phyloP scores from a whole-genome alignment of 23 tunicate genomes.

The Clavelina lepadiformis region DNA sequence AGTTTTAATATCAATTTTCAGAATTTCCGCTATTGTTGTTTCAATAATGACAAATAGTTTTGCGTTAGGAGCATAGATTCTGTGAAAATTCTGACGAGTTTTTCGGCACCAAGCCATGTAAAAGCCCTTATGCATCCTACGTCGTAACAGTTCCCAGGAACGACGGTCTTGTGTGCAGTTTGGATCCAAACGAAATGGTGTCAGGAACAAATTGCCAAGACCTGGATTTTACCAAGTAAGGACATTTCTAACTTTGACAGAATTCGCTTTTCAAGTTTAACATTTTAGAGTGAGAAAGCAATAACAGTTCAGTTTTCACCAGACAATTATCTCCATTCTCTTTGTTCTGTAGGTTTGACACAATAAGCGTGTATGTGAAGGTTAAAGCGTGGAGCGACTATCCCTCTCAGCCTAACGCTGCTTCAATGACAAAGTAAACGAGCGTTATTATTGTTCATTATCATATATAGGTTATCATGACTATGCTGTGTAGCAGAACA shows the following conservation, averaged over 20 bases:
- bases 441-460: too few relatives aligned
- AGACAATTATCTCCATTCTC: neutral
- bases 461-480: too few relatives aligned
- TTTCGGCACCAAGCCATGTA: constrained; percentile 31
- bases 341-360: constrained; percentile 5
- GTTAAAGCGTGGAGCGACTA: constrained; percentile 28
- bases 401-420: constrained; percentile 15
- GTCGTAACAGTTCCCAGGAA: constrained; percentile 14
- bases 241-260: neutral
- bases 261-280: too few relatives aligned
- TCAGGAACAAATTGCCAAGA: constrained; percentile 42
- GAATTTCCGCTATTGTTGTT: too few relatives aligned
- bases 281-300: too few relatives aligned
- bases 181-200: constrained; percentile 21
- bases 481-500: too few relatives aligned
- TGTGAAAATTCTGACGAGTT: constrained; percentile 30
- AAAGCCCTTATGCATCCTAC: constrained; percentile 36
- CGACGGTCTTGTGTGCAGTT: constrained; percentile 13
- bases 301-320: too few relatives aligned
- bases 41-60: too few relatives aligned
- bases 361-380: constrained; percentile 13
- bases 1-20: too few relatives aligned
- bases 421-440: constrained; percentile 19
- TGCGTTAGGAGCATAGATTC: constrained; percentile 14
- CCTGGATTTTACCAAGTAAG: constrained; percentile 26